These are phyloP conservation scores for Forbesichthys papilliferus DNA, from an alignment of 2,113 vertebrate species.

Conservation along the genomic window DNA sequence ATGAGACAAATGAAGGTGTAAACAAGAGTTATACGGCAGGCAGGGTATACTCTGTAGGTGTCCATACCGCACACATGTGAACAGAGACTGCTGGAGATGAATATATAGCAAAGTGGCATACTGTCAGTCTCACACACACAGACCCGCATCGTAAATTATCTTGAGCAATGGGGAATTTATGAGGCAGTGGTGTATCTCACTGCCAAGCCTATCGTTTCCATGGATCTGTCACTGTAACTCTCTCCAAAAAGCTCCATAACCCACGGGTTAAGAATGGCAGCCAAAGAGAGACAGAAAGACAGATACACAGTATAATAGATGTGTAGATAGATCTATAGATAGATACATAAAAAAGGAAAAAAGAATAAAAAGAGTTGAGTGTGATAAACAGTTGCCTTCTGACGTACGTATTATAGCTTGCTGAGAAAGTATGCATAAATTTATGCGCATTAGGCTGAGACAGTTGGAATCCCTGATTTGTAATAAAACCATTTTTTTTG, in stretches of 20 bases:
- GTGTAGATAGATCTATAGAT: no score
- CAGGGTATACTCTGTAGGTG: no score
- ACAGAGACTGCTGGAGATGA: constrained; percentile 41
- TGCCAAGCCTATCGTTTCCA: constrained; percentile 76
- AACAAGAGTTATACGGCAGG: no score
- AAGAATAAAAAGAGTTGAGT: background rate
- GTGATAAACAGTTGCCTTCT: constrained; percentile 2
- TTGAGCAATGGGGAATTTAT: constrained; percentile 76
- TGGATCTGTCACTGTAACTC: constrained; percentile 76
- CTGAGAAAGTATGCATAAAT: background rate
- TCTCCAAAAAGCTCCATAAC: constrained; percentile 71
- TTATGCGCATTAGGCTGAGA: constrained; percentile 29
- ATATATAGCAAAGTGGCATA: constrained; percentile 30
- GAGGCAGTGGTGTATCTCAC: constrained; percentile 74
- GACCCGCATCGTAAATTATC: constrained; percentile 75
- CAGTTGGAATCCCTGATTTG: constrained; percentile 23
- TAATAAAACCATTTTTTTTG: no score
- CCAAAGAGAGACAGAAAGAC: constrained; percentile 25
- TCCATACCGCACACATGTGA: constrained; percentile 4
- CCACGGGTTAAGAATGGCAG: constrained; percentile 60
- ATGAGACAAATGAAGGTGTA: constrained; percentile 29
- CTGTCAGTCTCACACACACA: constrained; percentile 68
- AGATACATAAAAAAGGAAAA: background rate
- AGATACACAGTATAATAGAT: background rate
- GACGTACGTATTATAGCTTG: constrained; percentile 1